Conservation (phyloP, 2,113 vertebrate species). For the Montifringilla adamsi region DNA sequence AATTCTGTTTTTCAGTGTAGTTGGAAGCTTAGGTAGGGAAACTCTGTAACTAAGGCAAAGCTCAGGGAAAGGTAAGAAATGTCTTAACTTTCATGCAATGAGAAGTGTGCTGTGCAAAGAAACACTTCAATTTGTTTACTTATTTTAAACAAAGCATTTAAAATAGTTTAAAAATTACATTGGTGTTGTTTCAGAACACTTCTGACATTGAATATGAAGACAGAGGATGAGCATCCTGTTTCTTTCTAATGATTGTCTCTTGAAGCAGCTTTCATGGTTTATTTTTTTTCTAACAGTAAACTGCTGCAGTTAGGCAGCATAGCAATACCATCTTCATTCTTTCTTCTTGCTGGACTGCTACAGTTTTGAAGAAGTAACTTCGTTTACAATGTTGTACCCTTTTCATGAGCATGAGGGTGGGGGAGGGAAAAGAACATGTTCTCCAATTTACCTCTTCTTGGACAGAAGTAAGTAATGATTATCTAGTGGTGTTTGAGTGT, state of each 20-base stretch:
- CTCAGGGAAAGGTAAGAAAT: not conserved
- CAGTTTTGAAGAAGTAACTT: not conserved
- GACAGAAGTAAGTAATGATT: not conserved
- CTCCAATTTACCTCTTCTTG: not conserved
- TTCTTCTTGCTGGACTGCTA: not conserved
- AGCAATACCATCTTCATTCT: not conserved
- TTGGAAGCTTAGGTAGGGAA: not conserved
- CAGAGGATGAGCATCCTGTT: not conserved
- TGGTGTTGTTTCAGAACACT: not conserved
- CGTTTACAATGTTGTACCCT: not conserved
- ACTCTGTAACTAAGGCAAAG: not conserved
- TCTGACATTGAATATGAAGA: not conserved
- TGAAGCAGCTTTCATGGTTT: constrained; percentile 15
- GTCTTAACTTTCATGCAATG: not conserved
- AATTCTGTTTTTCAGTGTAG: not conserved
- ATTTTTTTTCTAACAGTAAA: not conserved
- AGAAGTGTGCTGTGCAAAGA: not conserved
- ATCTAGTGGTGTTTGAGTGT: not conserved
- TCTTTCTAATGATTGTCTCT: constrained; percentile 18
- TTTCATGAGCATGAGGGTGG: not conserved
- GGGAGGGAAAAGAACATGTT: not conserved
- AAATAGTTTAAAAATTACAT: not conserved
- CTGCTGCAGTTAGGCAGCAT: not conserved
- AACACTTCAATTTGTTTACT: not conserved
- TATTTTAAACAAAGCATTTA: not conserved